These are phyloP conservation scores for Argyrosomus japonicus DNA, from an alignment of 2,113 vertebrate genomes.

Conservation along the genomic window DNA sequence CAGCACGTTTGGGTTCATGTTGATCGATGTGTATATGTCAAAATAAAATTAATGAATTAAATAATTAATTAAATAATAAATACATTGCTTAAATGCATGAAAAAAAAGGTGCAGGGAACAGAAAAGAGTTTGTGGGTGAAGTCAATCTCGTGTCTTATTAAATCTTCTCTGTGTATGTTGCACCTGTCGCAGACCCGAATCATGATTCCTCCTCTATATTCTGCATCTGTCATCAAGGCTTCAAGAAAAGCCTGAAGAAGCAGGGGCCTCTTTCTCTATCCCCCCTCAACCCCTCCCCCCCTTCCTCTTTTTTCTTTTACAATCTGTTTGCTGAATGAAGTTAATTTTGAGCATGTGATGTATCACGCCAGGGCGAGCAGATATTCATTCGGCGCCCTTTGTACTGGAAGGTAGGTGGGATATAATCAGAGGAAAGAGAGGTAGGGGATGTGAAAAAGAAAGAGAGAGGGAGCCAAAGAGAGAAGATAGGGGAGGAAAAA, in stretches of 20 bases:
- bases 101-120: neutral
- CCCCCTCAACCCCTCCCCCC: conserved; percentile 78
- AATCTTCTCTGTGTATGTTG: conserved; percentile 68
- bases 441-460: conserved; percentile 34
- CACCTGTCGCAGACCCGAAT: conserved; percentile 89
- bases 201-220: conserved; percentile 89
- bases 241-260: conserved; percentile 81
- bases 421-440: conserved; percentile 85
- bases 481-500: conserved; percentile 73
- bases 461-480: conserved; percentile 31
- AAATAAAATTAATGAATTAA: neutral
- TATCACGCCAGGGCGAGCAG: conserved; percentile 88
- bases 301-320: conserved; percentile 64
- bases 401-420: conserved; percentile 65
- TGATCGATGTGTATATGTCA: neutral
- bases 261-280: conserved; percentile 78
- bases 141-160: conserved; percentile 66
- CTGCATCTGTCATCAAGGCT: conserved; percentile 87
- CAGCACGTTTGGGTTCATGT: neutral
- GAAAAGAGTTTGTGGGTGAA: neutral
- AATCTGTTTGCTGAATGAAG: conserved; percentile 86
- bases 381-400: conserved; percentile 86
- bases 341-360: conserved; percentile 94
- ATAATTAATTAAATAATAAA: neutral
- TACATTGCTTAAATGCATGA: neutral